Percentiles rank a stretch among this genome's conserved stretches.
phyloP scores from a whole-genome alignment of 2,888 invertebrate genomes.

The Pteria penguin region DNA sequence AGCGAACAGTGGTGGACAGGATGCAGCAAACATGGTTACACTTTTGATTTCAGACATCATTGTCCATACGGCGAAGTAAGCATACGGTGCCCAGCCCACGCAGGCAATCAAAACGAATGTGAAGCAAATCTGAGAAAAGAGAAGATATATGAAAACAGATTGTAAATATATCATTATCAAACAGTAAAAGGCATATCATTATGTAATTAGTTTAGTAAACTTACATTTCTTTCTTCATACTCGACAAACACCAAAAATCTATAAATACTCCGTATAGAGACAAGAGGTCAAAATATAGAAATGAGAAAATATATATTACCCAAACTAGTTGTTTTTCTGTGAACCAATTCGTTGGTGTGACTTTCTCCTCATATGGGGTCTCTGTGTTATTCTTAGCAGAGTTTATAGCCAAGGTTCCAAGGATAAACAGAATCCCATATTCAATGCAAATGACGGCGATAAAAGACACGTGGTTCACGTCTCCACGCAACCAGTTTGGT shows the following conservation, averaged over 20 bases:
- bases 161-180: too few species aligned
- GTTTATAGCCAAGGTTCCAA: constrained; percentile 38
- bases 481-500: constrained; percentile 45
- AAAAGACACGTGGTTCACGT: constrained; percentile 47
- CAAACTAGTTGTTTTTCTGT: constrained; percentile 53
- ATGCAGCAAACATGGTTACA: constrained; percentile 68
- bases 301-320: constrained; percentile 42
- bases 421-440: constrained; percentile 17
- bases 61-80: constrained; percentile 72
- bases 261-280: too few species aligned
- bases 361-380: background rate
- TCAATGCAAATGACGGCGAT: constrained; percentile 39
- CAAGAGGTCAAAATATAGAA: background rate
- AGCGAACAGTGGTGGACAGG: constrained; percentile 74
- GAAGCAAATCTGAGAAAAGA: constrained; percentile 66
- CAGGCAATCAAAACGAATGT: constrained; percentile 63
- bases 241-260: too few species aligned
- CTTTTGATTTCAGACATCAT: constrained; percentile 60
- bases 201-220: too few species aligned
- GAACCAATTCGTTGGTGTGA: constrained; percentile 49
- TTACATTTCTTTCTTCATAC: too few species aligned
- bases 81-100: constrained; percentile 73
- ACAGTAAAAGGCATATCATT: too few species aligned
- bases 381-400: constrained; percentile 23
- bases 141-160: too few species aligned